Percentiles rank a stretch among this genome's conserved stretches.
Conservation (phyloP, 2,113 vertebrate species). For the Tetrax tetrax region DNA sequence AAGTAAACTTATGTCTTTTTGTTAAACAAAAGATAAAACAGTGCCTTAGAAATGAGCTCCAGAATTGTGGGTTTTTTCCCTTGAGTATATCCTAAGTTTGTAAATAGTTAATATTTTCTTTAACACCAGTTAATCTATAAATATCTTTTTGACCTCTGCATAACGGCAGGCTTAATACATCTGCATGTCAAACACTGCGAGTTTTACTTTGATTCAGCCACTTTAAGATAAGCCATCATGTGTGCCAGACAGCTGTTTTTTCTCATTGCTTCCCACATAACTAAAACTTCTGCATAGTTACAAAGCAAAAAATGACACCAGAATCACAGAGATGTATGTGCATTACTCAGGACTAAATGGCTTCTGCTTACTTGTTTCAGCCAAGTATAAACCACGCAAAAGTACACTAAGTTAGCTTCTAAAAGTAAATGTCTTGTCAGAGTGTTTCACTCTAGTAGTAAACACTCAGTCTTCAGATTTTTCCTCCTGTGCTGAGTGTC, state of each 20-base stretch:
- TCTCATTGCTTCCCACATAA: slow-evolving; percentile 43
- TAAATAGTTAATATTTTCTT: slow-evolving; percentile 45
- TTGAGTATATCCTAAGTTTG: neutral
- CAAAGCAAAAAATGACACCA: slow-evolving; percentile 36
- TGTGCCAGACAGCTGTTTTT: slow-evolving; percentile 58
- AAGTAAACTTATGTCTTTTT: slow-evolving; percentile 18
- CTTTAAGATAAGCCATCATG: slow-evolving; percentile 30
- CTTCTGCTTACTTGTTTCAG: slow-evolving; percentile 41
- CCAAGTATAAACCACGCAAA: slow-evolving; percentile 21
- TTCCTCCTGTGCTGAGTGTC: neutral
- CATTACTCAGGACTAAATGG: slow-evolving; percentile 18
- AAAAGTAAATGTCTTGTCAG: slow-evolving; percentile 1
- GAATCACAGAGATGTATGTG: neutral
- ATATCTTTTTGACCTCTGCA: slow-evolving; percentile 44
- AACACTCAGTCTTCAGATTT: neutral
- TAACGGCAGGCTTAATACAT: slow-evolving; percentile 11
- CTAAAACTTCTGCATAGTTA: slow-evolving; percentile 53
- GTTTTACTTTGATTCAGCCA: slow-evolving; percentile 54
- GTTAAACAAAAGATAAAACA: slow-evolving; percentile 45
- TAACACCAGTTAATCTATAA: slow-evolving; percentile 42
- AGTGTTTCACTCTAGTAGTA: neutral
- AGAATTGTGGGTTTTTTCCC: neutral
- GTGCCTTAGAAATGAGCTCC: neutral
- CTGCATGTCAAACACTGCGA: slow-evolving; percentile 28
- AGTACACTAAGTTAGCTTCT: slow-evolving; percentile 9